Evolutionary conservation across 2,888 invertebrate genomes (phyloP).

Genomic region (Ophion slaviceki): DNA sequence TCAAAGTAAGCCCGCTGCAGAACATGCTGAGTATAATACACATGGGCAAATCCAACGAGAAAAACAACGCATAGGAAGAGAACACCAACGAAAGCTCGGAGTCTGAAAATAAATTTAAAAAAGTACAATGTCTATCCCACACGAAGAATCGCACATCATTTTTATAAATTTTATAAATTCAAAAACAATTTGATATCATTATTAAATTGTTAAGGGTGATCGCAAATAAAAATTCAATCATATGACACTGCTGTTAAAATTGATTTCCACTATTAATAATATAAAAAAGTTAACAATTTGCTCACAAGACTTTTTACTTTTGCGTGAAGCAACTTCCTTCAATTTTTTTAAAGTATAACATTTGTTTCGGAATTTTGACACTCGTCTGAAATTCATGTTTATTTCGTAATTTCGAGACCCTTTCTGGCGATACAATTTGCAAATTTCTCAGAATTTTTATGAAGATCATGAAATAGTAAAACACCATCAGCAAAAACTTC

Average conservation of each 20-base stretch:
- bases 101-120: conserved; percentile 85
- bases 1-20: conserved; percentile 93
- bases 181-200: too few species aligned
- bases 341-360: too few species aligned
- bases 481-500: too few species aligned
- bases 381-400: too few species aligned
- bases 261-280: background rate
- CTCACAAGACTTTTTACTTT: background rate
- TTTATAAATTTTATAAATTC: background rate
- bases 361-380: too few species aligned
- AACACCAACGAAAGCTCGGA: conserved; percentile 91
- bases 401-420: too few species aligned
- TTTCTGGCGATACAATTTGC: too few species aligned
- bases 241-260: background rate
- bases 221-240: background rate
- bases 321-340: background rate
- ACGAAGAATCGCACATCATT: background rate
- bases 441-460: too few species aligned
- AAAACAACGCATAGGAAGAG: conserved; percentile 93
- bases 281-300: background rate
- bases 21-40: conserved; percentile 93
- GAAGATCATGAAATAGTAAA: too few species aligned
- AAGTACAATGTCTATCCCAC: background rate
- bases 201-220: background rate
- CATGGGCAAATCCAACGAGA: conserved; percentile 93